Base-by-base conservation (phyloP, 2,113 vertebrate genomes). In the Leucosticte australis region DNA sequence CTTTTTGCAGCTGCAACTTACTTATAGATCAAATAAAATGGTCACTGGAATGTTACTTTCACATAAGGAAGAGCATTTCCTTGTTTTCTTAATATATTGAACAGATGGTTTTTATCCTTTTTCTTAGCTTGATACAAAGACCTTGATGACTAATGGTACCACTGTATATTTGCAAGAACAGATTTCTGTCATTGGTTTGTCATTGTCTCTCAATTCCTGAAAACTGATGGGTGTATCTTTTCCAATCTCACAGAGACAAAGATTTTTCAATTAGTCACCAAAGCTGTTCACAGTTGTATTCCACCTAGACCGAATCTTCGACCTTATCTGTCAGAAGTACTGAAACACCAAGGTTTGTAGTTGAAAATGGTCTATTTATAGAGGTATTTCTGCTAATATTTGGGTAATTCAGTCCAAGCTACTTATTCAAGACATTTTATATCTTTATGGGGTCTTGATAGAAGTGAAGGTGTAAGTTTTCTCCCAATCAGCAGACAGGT, bases 171-270 rank as follows among this genome's bases (percentile, higher is more conserved):
- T 60, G 5, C 22, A 84, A 13, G 16, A 30, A 33, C 9, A 19
- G 41, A 62, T n/a, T 90, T 89, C 42, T 63, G 27, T 57, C 3
- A 13, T 30, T 87, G 18, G 4, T n/a, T 82, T 73, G 11, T 64
- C 42, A 65, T 8, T 39, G 10, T 2, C 7, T 41, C 11, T 68
- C 62, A 68, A 0, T 35, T 53, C 3, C 19, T 59, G 24, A 49
- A 73, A 68, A 65, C 3, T 2, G 27, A 1, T 27, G 9, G 1
- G 3, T 67, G 1, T 3, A 28, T 44, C 1, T 73, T 83, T 65
- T 33, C 14, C 14, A 52, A 4, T 16, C 20, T 77, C 50, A 7
- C 20, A 73, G 41, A 71, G 6, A 60, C 11, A 68, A n/a, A 44
- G 11, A 13, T 47, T 60, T 68, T 87, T 87, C 5, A 16, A 49